phyloP scores from a whole-genome alignment of 2,797 vertebrate species.

The Hydrolagus colliei region DNA sequence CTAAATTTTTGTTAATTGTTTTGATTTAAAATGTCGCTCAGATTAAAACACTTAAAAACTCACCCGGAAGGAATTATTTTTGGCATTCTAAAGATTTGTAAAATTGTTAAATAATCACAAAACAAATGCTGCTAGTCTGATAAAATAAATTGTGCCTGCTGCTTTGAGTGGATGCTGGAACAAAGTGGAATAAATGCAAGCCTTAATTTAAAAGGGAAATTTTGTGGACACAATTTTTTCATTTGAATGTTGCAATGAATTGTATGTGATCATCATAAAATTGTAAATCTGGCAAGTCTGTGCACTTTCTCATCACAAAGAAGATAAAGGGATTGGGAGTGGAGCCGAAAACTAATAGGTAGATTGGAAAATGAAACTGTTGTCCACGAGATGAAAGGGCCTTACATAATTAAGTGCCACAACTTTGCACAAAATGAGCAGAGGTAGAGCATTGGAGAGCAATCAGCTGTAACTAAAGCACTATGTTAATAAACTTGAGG shows the following conservation, averaged over 20 bases:
- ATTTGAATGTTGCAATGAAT: neutral
- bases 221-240: neutral
- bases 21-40: neutral
- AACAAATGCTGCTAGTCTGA: neutral
- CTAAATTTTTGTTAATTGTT: neutral
- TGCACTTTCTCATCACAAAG: neutral
- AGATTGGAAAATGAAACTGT: conserved; percentile 23
- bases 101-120: neutral
- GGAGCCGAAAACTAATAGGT: neutral
- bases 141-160: neutral
- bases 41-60: neutral
- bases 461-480: neutral
- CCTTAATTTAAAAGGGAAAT: neutral
- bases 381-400: neutral
- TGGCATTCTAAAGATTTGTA: neutral
- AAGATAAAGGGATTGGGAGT: neutral
- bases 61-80: neutral
- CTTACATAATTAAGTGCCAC: conserved; percentile 15
- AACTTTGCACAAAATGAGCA: neutral
- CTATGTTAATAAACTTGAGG: neutral
- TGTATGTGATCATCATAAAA: neutral
- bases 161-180: too few relatives aligned
- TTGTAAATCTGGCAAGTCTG: neutral
- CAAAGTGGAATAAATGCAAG: neutral
- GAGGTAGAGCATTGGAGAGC: neutral